Conservation (phyloP, 2,797 vertebrate species). For the Hyperoplus immaculatus region DNA sequence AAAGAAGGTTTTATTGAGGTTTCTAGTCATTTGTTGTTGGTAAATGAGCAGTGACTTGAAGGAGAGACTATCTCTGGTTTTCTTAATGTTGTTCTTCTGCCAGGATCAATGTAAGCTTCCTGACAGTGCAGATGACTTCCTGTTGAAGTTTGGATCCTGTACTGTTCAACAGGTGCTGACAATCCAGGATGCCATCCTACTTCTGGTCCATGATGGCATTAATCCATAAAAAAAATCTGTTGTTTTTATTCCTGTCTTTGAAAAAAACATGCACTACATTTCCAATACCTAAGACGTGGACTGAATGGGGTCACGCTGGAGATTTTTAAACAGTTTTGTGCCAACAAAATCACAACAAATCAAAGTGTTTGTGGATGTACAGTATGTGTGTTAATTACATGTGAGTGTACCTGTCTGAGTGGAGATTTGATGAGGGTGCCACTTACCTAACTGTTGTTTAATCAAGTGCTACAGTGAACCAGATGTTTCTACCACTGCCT, state of each 20-base stretch:
- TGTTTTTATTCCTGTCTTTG: conserved; percentile 43
- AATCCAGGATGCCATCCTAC: conserved; percentile 54
- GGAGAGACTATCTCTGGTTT: neutral
- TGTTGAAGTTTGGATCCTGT: neutral
- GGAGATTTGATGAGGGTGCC: conserved; percentile 47
- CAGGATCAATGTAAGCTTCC: conserved; percentile 1
- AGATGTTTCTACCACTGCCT: conserved; percentile 66
- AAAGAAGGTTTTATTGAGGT: conserved; percentile 3
- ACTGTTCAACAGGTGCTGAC: conserved; percentile 49
- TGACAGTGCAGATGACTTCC: conserved; percentile 16
- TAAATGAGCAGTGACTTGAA: neutral
- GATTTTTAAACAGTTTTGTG: conserved; percentile 67
- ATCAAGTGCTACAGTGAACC: conserved; percentile 63
- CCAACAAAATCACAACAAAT: conserved; percentile 68
- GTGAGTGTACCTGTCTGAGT: conserved; percentile 52
- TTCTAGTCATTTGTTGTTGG: neutral
- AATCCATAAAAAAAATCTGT: conserved; percentile 12
- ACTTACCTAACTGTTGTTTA: conserved; percentile 57
- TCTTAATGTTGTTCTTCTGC: neutral
- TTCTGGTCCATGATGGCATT: conserved; percentile 27
- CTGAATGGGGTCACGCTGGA: conserved; percentile 39
- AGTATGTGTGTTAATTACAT: conserved; percentile 49
- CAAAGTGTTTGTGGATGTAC: conserved; percentile 43
- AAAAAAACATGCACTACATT: conserved; percentile 76
- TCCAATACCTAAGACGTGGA: conserved; percentile 58